Evolutionary conservation across 2,888 invertebrate species (phyloP).

Genomic region (Oscheius onirici): DNA sequence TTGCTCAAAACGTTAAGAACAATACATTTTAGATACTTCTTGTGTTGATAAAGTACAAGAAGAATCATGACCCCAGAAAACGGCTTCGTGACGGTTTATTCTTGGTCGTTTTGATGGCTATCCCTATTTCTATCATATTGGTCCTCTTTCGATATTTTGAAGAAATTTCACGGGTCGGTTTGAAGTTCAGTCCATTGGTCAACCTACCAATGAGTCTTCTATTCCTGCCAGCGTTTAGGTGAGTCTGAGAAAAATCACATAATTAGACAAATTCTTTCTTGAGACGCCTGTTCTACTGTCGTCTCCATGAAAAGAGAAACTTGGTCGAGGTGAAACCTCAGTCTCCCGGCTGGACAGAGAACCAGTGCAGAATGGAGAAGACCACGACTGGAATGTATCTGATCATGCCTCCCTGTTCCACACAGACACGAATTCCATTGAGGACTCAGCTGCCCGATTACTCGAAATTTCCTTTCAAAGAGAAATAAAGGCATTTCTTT

Average conservation of each 20-base stretch:
- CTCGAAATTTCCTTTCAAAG: neutral
- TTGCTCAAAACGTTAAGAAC: neutral
- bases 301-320: too few relatives aligned
- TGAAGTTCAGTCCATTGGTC: neutral
- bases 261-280: neutral
- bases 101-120: neutral
- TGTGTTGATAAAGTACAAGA: neutral
- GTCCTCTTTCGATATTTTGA: neutral
- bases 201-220: neutral
- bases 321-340: neutral
- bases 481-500: neutral
- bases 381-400: constrained; percentile 4
- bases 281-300: too few relatives aligned
- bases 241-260: too few relatives aligned
- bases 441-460: constrained; percentile 1
- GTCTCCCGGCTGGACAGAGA: constrained; percentile 13
- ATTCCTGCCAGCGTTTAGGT: constrained; percentile 12
- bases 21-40: neutral
- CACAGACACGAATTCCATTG: constrained; percentile 16
- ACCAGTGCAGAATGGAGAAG: constrained; percentile 19
- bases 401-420: neutral
- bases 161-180: neutral
- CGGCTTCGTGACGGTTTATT: neutral
- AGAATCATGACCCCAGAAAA: neutral
- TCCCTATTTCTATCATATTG: neutral